phyloP scores from a whole-genome alignment of 2,888 invertebrate genomes.

The Mythimna pallens region DNA sequence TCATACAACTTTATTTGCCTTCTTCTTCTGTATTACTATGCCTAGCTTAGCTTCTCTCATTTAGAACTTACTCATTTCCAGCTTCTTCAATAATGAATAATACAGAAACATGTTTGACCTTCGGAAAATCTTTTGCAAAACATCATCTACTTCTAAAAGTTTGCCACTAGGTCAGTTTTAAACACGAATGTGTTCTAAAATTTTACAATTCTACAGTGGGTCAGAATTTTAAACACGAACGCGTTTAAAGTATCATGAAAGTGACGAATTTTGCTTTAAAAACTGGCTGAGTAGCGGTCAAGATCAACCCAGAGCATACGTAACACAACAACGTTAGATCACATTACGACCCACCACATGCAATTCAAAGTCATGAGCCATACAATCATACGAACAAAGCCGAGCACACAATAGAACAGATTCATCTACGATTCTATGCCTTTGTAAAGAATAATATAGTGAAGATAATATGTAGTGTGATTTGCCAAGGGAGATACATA shows the following conservation, averaged over 20 bases:
- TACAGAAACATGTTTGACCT: too few relatives aligned
- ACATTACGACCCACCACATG: constrained; percentile 42
- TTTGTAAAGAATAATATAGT: constrained; percentile 18
- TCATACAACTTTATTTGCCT: too few relatives aligned
- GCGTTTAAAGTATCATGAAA: background rate
- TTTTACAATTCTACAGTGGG: background rate
- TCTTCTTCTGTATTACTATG: too few relatives aligned
- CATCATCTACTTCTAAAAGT: too few relatives aligned
- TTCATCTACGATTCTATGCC: constrained; percentile 41
- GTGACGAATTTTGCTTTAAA: background rate
- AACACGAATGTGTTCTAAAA: too few relatives aligned
- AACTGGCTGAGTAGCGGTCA: constrained; percentile 35
- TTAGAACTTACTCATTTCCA: too few relatives aligned
- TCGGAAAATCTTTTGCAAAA: too few relatives aligned
- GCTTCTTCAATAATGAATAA: too few relatives aligned
- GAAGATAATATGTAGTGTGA: constrained; percentile 1
- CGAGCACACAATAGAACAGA: constrained; percentile 33
- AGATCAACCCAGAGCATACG: constrained; percentile 39
- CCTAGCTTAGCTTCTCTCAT: too few relatives aligned
- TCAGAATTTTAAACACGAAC: too few relatives aligned
- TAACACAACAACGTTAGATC: constrained; percentile 51
- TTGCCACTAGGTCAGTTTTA: too few relatives aligned
- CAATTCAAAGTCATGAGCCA: constrained; percentile 47
- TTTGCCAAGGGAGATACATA: constrained; percentile 17
- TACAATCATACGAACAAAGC: constrained; percentile 40